Evolutionary conservation across 2,797 vertebrate genomes (phyloP).

Genomic region (Neosilurus hyrtlii): DNA sequence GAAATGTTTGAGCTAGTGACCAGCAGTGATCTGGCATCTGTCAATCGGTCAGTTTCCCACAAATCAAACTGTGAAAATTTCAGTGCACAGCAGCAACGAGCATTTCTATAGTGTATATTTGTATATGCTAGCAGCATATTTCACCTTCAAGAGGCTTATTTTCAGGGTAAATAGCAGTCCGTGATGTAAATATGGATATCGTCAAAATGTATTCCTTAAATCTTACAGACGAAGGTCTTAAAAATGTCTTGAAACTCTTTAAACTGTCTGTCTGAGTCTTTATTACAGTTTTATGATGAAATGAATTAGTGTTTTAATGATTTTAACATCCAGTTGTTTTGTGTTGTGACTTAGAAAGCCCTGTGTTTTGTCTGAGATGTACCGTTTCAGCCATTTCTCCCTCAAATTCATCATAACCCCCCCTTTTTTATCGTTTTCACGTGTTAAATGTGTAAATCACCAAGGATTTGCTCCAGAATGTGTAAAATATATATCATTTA

Average conservation of each 20-base stretch:
- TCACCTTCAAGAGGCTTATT: constrained; percentile 42
- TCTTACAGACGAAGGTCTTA: constrained; percentile 23
- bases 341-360: constrained; percentile 7
- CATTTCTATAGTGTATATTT: constrained; percentile 51
- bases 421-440: background rate
- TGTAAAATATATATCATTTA: background rate
- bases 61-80: constrained; percentile 43
- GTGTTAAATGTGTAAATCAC: background rate
- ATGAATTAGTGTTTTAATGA: background rate
- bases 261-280: constrained; percentile 25
- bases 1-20: background rate
- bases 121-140: constrained; percentile 41
- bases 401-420: background rate
- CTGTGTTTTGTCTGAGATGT: background rate
- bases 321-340: constrained; percentile 1
- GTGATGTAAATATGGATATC: constrained; percentile 40
- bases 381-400: background rate
- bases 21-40: background rate
- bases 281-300: background rate
- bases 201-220: constrained; percentile 29
- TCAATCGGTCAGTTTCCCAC: background rate
- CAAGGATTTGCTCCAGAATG: background rate
- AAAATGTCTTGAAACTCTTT: constrained; percentile 22
- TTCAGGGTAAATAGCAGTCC: constrained; percentile 38
- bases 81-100: constrained; percentile 27